Evolutionary conservation across 2,797 vertebrate species (phyloP).

Genomic region (Paramormyrops hopkinsi): DNA sequence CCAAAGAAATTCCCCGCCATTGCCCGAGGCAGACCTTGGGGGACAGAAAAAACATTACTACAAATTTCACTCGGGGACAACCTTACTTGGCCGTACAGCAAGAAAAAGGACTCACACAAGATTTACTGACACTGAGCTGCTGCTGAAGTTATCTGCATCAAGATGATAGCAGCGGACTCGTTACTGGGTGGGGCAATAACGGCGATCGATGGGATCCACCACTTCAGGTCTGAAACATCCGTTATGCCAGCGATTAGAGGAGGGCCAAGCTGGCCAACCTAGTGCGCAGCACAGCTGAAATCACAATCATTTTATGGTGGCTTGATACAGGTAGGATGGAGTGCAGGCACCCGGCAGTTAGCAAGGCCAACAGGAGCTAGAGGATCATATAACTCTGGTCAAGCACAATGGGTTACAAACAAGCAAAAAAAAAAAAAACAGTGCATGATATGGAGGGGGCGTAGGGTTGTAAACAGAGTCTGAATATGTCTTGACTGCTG

Average conservation of each 20-base stretch:
- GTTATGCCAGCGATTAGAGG: slow-evolving; percentile 29
- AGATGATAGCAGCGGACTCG: not conserved
- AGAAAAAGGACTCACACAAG: slow-evolving; percentile 1
- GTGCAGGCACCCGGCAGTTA: not conserved
- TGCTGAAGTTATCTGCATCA: not conserved
- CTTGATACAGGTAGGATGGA: slow-evolving; percentile 28
- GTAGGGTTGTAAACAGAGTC: slow-evolving; percentile 21
- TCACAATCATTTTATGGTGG: not conserved
- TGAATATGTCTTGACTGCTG: slow-evolving; percentile 39
- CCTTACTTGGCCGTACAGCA: not conserved
- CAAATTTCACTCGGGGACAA: not conserved
- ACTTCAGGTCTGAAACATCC: not conserved
- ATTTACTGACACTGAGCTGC: not conserved
- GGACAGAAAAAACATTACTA: not conserved
- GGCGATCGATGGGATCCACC: not conserved
- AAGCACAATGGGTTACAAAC: not conserved
- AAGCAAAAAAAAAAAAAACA: not conserved
- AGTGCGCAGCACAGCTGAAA: slow-evolving; percentile 17
- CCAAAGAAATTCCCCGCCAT: not conserved
- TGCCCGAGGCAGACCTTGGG: not conserved
- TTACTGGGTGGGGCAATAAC: slow-evolving; percentile 3
- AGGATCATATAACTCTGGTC: not conserved
- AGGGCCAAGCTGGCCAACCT: slow-evolving; percentile 21
- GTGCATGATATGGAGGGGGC: not conserved
- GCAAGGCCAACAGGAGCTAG: slow-evolving; percentile 11